Evolutionary conservation across 2,888 invertebrate species (phyloP).

Genomic region (Erebia aethiops): DNA sequence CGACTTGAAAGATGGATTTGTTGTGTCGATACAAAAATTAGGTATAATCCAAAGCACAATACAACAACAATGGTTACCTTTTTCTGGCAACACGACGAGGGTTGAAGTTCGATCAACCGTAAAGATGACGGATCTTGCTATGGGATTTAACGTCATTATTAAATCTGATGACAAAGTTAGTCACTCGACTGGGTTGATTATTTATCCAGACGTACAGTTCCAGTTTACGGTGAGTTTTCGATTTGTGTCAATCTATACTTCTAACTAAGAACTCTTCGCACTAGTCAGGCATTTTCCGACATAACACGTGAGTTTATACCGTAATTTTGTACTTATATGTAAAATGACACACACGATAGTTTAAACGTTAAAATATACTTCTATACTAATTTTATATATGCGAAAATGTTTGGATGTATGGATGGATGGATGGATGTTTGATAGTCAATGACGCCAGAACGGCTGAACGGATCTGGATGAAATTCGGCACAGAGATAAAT

Average conservation of each 20-base stretch:
- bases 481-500: too few species aligned
- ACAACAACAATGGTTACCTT: slow-evolving; percentile 55
- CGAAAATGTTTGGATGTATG: too few species aligned
- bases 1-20: slow-evolving; percentile 59
- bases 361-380: too few species aligned
- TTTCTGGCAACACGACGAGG: slow-evolving; percentile 42
- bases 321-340: too few species aligned
- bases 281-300: too few species aligned
- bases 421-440: too few species aligned
- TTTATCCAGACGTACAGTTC: slow-evolving; percentile 51
- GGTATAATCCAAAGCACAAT: slow-evolving; percentile 53
- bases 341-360: too few species aligned
- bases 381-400: too few species aligned
- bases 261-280: too few species aligned
- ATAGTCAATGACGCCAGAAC: too few species aligned
- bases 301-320: too few species aligned
- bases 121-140: slow-evolving; percentile 53
- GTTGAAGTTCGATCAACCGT: slow-evolving; percentile 53
- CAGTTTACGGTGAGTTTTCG: slow-evolving; percentile 54
- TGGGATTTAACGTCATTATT: slow-evolving; percentile 61
- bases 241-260: not conserved
- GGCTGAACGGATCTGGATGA: too few species aligned
- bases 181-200: slow-evolving; percentile 51
- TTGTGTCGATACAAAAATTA: slow-evolving; percentile 55
- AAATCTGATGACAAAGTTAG: slow-evolving; percentile 43